phyloP scores from a whole-genome alignment of 2,797 vertebrate genomes.

The Pelodytes ibericus region DNA sequence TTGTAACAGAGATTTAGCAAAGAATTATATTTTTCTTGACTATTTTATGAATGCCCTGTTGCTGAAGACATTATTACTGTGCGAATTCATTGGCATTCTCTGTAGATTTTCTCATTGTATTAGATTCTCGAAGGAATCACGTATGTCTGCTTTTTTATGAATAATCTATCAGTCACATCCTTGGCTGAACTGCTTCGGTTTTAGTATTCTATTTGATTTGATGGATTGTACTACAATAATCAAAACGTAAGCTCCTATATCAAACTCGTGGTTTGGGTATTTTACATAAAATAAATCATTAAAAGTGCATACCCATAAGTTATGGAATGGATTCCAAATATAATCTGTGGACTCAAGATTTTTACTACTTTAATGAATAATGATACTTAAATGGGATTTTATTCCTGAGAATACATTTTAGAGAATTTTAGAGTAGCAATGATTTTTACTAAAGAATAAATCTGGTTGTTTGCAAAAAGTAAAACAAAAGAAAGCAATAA shows the following conservation, averaged over 20 bases:
- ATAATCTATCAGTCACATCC: slow-evolving; percentile 53
- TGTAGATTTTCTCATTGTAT: slow-evolving; percentile 39
- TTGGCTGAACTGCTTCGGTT: slow-evolving; percentile 21
- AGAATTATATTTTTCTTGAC: slow-evolving; percentile 19
- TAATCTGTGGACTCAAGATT: slow-evolving; percentile 28
- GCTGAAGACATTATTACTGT: slow-evolving; percentile 43
- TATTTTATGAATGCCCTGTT: slow-evolving; percentile 33
- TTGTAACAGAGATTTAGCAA: slow-evolving; percentile 21
- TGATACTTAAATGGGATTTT: slow-evolving; percentile 40
- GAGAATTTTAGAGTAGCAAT: slow-evolving; percentile 24
- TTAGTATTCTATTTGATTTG: slow-evolving; percentile 50
- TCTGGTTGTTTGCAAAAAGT: slow-evolving; percentile 23
- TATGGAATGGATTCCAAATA: slow-evolving; percentile 44
- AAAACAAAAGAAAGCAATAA: slow-evolving; percentile 21
- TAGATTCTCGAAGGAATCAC: slow-evolving; percentile 38
- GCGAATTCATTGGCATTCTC: slow-evolving; percentile 47
- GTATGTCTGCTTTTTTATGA: slow-evolving; percentile 46
- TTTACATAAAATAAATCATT: slow-evolving; percentile 51
- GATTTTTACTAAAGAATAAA: slow-evolving; percentile 40
- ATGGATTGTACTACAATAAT: slow-evolving; percentile 42
- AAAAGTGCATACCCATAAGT: slow-evolving; percentile 32
- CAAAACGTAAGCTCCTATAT: slow-evolving; percentile 54
- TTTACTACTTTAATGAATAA: slow-evolving; percentile 44
- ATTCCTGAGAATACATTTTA: slow-evolving; percentile 23
- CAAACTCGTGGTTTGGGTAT: slow-evolving; percentile 39